Base-by-base conservation (phyloP, 2,113 vertebrate genomes). In the Pelvicachromis taeniatus region DNA sequence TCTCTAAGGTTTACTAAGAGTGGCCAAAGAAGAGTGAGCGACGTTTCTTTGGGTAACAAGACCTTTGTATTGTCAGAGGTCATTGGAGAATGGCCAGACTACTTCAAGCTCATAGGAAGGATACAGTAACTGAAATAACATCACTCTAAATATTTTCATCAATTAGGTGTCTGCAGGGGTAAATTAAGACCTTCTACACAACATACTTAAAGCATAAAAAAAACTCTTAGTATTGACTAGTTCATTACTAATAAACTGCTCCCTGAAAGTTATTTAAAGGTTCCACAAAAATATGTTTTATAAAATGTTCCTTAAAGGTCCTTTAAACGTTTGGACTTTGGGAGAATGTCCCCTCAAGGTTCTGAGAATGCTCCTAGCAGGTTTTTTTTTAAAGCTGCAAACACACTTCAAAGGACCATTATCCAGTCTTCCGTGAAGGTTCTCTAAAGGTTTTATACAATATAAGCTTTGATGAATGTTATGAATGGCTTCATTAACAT, bases 61-160 rank as follows among this genome's bases (percentile, higher is more conserved):
- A 29, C 16, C 14, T 17, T 48, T 29, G 14, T 73, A 29, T 4
- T 29, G 29, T 29, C 2, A 73, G 23, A 19, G 21, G 23, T 70
- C 21, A 68, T 23, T 16, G 65, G 65, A 48, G 42, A 73, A 29
- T 73, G 29, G 40, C 21, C 23, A 29, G 3, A 73, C 40, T 73
- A 29, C 9, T 29, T 70, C 40, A 10, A 70, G 5, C 14, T 19
- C 3, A 29, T 29, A 29, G 9, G 5, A 73, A 11, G 5, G 14
- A 10, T 29, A 48, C 65, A 48, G 14, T 29, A 19, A 17, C 23
- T 29, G 0, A 0, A 19, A 65, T 13, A 38, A 65, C 4, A 1
- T 68, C 63, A 70, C 13, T 70, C 63, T 3, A 10, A 68, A 45
- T 45, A 5, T 45, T 70, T 42, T 68, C 63, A 23, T 68, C n/a